phyloP scores from a whole-genome alignment of 2,797 vertebrate genomes.

The Aulostomus chinensis region DNA sequence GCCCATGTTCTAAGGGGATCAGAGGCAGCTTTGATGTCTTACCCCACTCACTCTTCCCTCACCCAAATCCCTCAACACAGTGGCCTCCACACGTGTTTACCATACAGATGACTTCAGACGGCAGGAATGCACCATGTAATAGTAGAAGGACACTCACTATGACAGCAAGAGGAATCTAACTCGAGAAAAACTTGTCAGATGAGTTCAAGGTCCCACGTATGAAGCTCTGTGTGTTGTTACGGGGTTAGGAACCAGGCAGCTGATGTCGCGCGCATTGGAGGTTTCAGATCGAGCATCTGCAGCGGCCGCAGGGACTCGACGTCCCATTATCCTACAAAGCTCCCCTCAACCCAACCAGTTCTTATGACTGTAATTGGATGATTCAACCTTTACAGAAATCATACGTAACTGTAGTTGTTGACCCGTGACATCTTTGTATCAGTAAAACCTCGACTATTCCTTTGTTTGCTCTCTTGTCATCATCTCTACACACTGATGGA shows the following conservation, averaged over 20 bases:
- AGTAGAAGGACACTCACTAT: slow-evolving; percentile 31
- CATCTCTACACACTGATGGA: too few relatives aligned
- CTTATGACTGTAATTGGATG: too few relatives aligned
- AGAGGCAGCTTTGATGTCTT: slow-evolving; percentile 70
- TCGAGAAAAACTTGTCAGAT: slow-evolving; percentile 13
- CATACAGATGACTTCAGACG: slow-evolving; percentile 73
- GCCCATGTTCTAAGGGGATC: slow-evolving; percentile 68
- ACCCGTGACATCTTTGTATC: too few relatives aligned
- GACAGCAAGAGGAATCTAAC: slow-evolving; percentile 16
- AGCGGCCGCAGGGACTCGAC: too few relatives aligned
- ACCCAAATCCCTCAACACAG: slow-evolving; percentile 25
- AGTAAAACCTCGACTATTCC: too few relatives aligned
- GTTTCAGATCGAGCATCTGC: slow-evolving; percentile 17
- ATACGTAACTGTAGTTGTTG: too few relatives aligned
- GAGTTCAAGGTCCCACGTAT: neutral
- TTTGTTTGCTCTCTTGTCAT: too few relatives aligned
- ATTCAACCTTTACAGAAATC: too few relatives aligned
- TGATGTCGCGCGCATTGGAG: slow-evolving; percentile 18
- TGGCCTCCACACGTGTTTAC: slow-evolving; percentile 66
- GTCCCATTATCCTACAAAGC: too few relatives aligned
- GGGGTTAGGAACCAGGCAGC: slow-evolving; percentile 10
- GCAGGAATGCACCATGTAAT: slow-evolving; percentile 66
- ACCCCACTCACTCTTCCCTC: slow-evolving; percentile 9
- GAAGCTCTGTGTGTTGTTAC: slow-evolving; percentile 2
- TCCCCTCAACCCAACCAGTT: too few relatives aligned